Conservation (phyloP, 1,140 invertebrate species). For the Battus philenor region DNA sequence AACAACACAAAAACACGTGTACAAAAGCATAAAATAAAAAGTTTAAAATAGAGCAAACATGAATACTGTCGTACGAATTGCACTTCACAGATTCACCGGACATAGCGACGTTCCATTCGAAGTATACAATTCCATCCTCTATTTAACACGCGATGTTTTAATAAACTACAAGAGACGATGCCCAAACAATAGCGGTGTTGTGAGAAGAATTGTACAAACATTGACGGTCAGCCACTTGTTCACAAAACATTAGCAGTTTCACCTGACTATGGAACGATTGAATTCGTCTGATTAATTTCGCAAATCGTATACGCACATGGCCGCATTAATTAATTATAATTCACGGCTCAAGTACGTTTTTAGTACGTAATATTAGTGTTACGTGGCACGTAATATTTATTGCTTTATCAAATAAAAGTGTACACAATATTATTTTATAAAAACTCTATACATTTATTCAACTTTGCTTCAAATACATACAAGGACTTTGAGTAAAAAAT, state of each 20-base stretch:
- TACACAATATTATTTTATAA: too few relatives aligned
- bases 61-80: conserved; percentile 5
- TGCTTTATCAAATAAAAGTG: too few relatives aligned
- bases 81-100: conserved; percentile 40
- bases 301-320: conserved; percentile 2
- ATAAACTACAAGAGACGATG: conserved; percentile 19
- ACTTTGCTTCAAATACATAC: too few relatives aligned
- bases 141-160: conserved; percentile 36
- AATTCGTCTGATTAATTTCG: conserved; percentile 3
- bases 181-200: conserved; percentile 46
- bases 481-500: too few relatives aligned
- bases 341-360: too few relatives aligned
- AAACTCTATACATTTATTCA: too few relatives aligned
- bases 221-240: conserved; percentile 4
- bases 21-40: conserved; percentile 8
- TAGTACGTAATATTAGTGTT: too few relatives aligned
- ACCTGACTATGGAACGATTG: neutral
- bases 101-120: conserved; percentile 44
- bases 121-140: conserved; percentile 35
- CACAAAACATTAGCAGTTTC: conserved; percentile 29
- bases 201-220: conserved; percentile 49
- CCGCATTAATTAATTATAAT: neutral
- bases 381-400: too few relatives aligned
- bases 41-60: conserved; percentile 8
- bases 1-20: neutral